phyloP scores from a whole-genome alignment of 2,888 invertebrate genomes.

The Adineta ricciae region DNA sequence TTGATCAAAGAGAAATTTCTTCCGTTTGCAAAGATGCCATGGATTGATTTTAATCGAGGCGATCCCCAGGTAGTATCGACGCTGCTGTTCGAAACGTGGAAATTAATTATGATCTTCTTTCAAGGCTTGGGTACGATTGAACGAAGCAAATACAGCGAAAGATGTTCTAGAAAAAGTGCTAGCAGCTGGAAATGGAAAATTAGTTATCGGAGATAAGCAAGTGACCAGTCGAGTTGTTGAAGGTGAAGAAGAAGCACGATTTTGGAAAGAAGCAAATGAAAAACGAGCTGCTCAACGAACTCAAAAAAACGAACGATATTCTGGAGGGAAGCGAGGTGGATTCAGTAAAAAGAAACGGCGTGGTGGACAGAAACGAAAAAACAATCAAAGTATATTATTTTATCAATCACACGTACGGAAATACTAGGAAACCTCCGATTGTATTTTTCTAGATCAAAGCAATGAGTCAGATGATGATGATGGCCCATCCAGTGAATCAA shows the following conservation, averaged over 20 bases:
- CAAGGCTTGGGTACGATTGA: constrained; percentile 35
- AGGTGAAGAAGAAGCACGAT: not conserved
- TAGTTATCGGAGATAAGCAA: constrained; percentile 35
- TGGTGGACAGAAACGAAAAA: not conserved
- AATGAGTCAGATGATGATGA: not conserved
- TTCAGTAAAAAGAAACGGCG: not conserved
- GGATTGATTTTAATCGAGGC: constrained; percentile 66
- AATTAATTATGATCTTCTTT: not conserved
- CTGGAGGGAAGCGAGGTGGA: not conserved
- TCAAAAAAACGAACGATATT: not conserved
- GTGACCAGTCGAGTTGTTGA: constrained; percentile 35
- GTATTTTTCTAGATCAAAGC: not conserved
- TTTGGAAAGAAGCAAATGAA: constrained; percentile 2
- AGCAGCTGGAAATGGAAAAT: constrained; percentile 34
- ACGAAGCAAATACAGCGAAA: constrained; percentile 35
- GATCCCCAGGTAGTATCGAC: constrained; percentile 56
- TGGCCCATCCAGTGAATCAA: not conserved
- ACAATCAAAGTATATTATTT: not conserved
- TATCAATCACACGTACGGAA: not conserved
- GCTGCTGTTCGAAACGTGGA: too few relatives aligned
- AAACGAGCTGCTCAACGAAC: not conserved
- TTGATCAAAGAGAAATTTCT: constrained; percentile 62
- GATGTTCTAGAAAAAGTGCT: constrained; percentile 35
- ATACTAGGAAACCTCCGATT: not conserved
- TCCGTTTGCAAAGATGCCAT: constrained; percentile 56